Percentiles rank a stretch among this genome's conserved stretches.
These are phyloP conservation scores for Lucilia cuprina DNA, from an alignment of 1,140 invertebrate species.

Conservation along the genomic window DNA sequence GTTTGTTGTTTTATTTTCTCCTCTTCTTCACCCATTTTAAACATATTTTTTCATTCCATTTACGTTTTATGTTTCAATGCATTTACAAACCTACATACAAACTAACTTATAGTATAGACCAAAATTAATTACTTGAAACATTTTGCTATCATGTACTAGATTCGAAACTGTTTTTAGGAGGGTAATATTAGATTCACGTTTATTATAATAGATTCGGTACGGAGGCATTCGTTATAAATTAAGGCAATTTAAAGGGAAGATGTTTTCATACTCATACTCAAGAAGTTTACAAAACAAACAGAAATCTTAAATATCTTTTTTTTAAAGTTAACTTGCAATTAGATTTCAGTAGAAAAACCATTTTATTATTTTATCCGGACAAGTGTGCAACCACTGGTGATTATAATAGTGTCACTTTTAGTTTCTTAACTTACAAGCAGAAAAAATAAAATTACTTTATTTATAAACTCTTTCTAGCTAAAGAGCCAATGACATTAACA, in stretches of 20 bases:
- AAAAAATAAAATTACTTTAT: not conserved
- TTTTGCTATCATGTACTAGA: not conserved
- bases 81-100: too few species aligned
- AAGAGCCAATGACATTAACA: not conserved
- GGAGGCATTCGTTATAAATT: not conserved
- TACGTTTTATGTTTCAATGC: too few species aligned
- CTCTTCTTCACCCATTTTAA: too few species aligned
- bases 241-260: not conserved
- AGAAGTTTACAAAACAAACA: not conserved
- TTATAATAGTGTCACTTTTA: constrained; percentile 8
- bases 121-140: constrained; percentile 9
- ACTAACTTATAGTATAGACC: too few species aligned
- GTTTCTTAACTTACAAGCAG: not conserved
- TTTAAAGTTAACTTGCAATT: not conserved
- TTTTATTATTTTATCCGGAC: not conserved
- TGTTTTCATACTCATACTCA: too few species aligned
- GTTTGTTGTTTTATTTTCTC: too few species aligned
- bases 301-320: not conserved
- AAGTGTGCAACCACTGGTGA: not conserved
- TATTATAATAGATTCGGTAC: not conserved
- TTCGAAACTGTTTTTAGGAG: not conserved
- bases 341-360: not conserved
- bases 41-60: too few species aligned
- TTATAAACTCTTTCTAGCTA: not conserved
- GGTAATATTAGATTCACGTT: not conserved